Evolutionary conservation across 2,113 vertebrate genomes (phyloP), one percentile per base, ranked within the genome.

Genomic region (Coryphaenoides rupestris): DNA sequence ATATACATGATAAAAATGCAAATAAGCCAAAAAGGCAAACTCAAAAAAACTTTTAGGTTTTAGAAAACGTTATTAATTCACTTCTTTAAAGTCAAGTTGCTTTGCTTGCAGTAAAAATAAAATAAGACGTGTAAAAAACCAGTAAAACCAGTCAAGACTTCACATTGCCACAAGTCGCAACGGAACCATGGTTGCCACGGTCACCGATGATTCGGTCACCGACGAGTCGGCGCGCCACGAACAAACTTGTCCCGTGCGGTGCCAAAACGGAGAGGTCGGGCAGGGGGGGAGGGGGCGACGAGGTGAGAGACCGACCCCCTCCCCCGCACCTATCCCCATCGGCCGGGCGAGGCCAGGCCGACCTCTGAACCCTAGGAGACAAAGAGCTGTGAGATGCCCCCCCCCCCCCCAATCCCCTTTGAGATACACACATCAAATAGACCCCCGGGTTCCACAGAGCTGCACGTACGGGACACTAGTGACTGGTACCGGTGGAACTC

Each of bases 331-430:
- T 10, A 10, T 21, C n/a, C 4, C 53, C 53, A 4, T 21, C 14
- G 77, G 78, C 15, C 70, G 78, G 66, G 79, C 77, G 61, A 71
- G 69, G 74, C 78, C 76, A 83, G 77, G 15, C 47, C 47, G 15
- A 50, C 83, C 84, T 84, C 81, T 49, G 84, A 82, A 73, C 87
- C 87, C 88, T 90, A 81, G 65, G 85, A 80, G 80, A 78, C 87
- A 85, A 87, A 80, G 86, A 89, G 85, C 86, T 86, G 79, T 88
- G 86, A 90, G 84, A 87, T 68, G 72, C 73, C 82, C 66, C 82
- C 19, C 81, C 81, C 85, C 84, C 80, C 19, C 52, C 72, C 68
- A 66, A 78, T 28, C 70, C 45, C 74, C 19, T 19, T 5, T 15
- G 21, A 22, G 14, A n/a, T 45, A 69, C 61, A 55, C 21, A 19